Percentiles rank a stretch among this genome's conserved stretches.
These are phyloP conservation scores for Phrynocephalus forsythii DNA, from an alignment of 2,797 vertebrate species.

Conservation along the genomic window DNA sequence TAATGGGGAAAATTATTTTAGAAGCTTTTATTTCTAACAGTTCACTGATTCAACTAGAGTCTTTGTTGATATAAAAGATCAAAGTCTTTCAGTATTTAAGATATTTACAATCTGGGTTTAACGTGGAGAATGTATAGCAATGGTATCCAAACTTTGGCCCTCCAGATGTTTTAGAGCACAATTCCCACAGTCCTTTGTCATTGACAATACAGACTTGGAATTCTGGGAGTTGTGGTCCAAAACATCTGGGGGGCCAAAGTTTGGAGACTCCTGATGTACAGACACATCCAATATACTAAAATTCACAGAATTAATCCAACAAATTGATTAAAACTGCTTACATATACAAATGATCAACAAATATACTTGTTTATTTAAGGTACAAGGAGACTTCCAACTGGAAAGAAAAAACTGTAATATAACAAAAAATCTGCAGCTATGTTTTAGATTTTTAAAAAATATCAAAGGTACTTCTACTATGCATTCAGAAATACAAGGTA, in stretches of 20 bases:
- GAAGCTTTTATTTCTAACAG: background rate
- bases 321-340: background rate
- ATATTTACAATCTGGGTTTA: background rate
- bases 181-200: no score
- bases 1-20: background rate
- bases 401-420: background rate
- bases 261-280: no score
- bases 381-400: background rate
- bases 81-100: background rate
- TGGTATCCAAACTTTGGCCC: no score
- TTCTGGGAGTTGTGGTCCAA: no score
- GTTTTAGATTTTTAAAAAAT: background rate
- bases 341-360: background rate
- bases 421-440: background rate
- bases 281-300: background rate
- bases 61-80: background rate
- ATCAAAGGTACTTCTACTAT: background rate
- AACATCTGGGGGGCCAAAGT: no score
- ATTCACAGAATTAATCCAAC: background rate
- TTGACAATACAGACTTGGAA: no score
- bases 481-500: background rate
- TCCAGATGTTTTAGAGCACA: no score
- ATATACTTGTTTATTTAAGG: background rate
- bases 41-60: background rate
- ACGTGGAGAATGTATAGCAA: background rate